Evolutionary conservation across 1,140 invertebrate genomes (phyloP).

Genomic region (fruit fly (Drosophila melanogaster)): Release_6_plus_ISO1_MT NT_033777.3:4536001-4536500

Average conservation of each 20-base stretch:
- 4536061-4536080: too few relatives aligned
- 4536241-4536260: conserved; percentile 52
- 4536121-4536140: too few relatives aligned
- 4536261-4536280: conserved; percentile 8
- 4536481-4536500: conserved; percentile 42
- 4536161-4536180: too few relatives aligned
- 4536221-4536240: conserved; percentile 44
- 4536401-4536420: conserved; percentile 72
- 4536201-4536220: too few relatives aligned
- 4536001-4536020: too few relatives aligned
- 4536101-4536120: too few relatives aligned
- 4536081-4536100: too few relatives aligned
- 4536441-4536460: conserved; percentile 33
- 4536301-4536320: conserved; percentile 56
- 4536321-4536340: conserved; percentile 54
- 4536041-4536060: too few relatives aligned
- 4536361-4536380: conserved; percentile 50
- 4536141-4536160: too few relatives aligned
- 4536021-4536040: too few relatives aligned
- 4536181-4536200: too few relatives aligned
- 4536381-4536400: conserved; percentile 51
- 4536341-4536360: conserved; percentile 62
- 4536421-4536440: conserved; percentile 55
- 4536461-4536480: conserved; percentile 68
- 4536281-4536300: conserved; percentile 41